Evolutionary conservation across 2,888 invertebrate species (phyloP), one percentile per base, ranked within the genome.

Genomic region (Tetragonula carbonaria): DNA sequence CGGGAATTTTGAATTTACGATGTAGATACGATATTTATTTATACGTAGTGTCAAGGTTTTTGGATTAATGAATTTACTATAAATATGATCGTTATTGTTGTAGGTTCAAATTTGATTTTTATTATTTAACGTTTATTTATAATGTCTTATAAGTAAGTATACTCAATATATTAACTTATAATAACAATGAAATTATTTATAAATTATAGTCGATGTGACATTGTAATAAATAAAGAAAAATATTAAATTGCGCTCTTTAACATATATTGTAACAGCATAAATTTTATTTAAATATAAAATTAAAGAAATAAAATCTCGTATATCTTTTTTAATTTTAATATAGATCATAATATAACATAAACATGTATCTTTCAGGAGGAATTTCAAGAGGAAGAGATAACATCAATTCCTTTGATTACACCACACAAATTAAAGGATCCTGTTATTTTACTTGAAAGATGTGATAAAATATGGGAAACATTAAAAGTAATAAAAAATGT

Each of bases 401-500:
- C 16, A 65, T 45, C 80, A 33, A 75, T 85, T 65, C 81, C 87
- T 28, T 68, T 87, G 51, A 67, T 63, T 38, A 63, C 59, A 21
- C 84, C 88, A 38, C 80, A 81, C 91, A 72, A 90, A 88, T n/a
- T 94, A 21, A 91, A 87, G 38, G 89, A 93, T 55, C 91, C 93
- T 14, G 80, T 88, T 38, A 82, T 94, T 14, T 68, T 89, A 21
- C 80, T 94, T 6, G 92, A 93, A 77, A 87, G 90, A 57, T 94
- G 94, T 79, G 94, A 94, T 86, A 94, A 94, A 86, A 94, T 94
- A 78, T 94, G 94, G 94, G 91, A 94, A 75, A 94, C 94, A 4
- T 82, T 94, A 66, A 88, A 94, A 38, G 83, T 94, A 4, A 92
- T 94, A 71, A 92, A 92, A 79, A 88, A 90, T 70, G 70, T 90